Percentiles rank a stretch among this genome's conserved stretches.
phyloP scores from a whole-genome alignment of 2,113 vertebrate genomes.

The Vulpes vulpes region DNA sequence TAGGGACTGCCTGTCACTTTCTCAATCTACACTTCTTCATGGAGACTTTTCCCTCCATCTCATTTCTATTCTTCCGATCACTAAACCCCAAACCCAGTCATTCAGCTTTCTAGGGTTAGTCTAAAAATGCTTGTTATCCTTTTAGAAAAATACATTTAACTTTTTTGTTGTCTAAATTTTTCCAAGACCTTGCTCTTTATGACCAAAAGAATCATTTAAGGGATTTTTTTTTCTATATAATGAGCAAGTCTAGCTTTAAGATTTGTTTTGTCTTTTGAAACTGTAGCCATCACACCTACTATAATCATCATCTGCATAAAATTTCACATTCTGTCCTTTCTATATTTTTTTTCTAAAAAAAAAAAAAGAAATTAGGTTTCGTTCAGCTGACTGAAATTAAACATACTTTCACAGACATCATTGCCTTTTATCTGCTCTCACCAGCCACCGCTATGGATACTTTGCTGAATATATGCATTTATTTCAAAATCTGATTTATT shows the following conservation, averaged over 20 bases:
- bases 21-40: neutral
- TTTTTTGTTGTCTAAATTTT: neutral
- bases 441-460: neutral
- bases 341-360: neutral
- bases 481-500: neutral
- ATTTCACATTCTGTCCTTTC: neutral
- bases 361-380: neutral
- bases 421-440: neutral
- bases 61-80: neutral
- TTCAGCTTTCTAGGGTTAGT: neutral
- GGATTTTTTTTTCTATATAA: neutral
- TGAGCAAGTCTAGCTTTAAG: neutral
- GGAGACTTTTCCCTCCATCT: neutral
- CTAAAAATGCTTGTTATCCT: neutral
- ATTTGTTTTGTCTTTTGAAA: slow-evolving; percentile 18
- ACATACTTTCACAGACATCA: neutral
- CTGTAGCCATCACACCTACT: neutral
- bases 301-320: neutral
- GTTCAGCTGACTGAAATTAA: neutral
- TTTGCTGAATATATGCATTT: neutral
- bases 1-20: too few relatives aligned
- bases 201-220: neutral
- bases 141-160: neutral
- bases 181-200: neutral
- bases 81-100: neutral